phyloP scores from a whole-genome alignment of 2,113 vertebrate species.

The Nyctereutes procyonoides region DNA sequence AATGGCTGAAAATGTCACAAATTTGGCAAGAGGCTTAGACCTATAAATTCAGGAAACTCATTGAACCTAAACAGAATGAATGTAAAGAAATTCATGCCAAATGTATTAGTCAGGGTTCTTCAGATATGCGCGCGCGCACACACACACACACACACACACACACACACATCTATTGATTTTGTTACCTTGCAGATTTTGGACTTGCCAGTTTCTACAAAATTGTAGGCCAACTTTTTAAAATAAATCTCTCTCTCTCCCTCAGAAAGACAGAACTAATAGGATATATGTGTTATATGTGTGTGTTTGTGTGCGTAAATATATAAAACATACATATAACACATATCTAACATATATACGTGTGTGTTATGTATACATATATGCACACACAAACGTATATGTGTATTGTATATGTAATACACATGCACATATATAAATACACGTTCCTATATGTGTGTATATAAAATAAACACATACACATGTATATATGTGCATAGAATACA shows the following conservation, averaged over 20 bases:
- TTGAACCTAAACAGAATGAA: background rate
- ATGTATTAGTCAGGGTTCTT: background rate
- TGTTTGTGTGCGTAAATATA: background rate
- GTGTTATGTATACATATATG: background rate
- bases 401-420: background rate
- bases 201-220: background rate
- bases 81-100: background rate
- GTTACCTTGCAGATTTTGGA: background rate
- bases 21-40: background rate
- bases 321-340: background rate
- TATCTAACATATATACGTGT: background rate
- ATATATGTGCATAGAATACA: background rate
- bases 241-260: background rate
- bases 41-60: background rate
- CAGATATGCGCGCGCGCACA: background rate
- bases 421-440: background rate
- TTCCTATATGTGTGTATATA: background rate
- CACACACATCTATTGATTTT: background rate
- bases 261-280: background rate
- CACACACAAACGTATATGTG: background rate
- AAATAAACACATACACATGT: background rate
- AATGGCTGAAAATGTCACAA: background rate
- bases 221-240: background rate
- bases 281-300: background rate
- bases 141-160: background rate